Base-by-base conservation (phyloP, 1,140 invertebrate genomes). In the Euwallacea fornicatus region DNA sequence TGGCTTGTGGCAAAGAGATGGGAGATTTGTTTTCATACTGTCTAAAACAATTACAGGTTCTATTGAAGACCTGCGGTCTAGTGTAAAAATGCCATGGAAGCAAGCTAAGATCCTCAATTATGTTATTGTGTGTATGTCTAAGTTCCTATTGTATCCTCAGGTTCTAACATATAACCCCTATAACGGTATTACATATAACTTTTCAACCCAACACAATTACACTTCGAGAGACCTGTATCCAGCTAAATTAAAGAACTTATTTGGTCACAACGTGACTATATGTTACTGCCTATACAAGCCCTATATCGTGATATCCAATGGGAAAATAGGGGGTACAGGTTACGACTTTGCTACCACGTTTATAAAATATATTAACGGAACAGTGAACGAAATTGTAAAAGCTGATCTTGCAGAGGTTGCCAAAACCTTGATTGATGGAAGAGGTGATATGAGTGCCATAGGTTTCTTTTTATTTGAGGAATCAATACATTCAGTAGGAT, bases 371-470 rank as follows among this genome's bases (percentile, higher is more conserved):
- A 33, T 65, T 44, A 65, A 65, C 16, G 63, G 46, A n/a, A 15
- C 63, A 9, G 6, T 54, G 11, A 65, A 47, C 11, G 47, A 53
- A 13, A 33, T 65, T 7, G 7, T 41, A 42, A 10, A 11, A 7
- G 21, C 10, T n/a, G 8, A 16, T 21, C 13, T 7, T 9, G 8
- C 10, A n/a, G 44, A 41, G 13, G n/a, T 65, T 8, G 21, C 6
- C 16, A 3, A 15, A 11, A 50, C 16, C 7, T n/a, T 65, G 16
- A 11, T 0, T 15, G 7, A 2, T 65, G 46, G 15, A 3, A 7
- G 7, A 53, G 63, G 21, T 13, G 63, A 65, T 65, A 54, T 65
- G 21, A 21, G n/a, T 8, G 63, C 15, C 10, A n/a, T 65, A 13
- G 11, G 50, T 9, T 41, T 65, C 8, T 65, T 65, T 42, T 15